Evolutionary conservation across 1,140 invertebrate species (phyloP).

Genomic region (Cephus cinctus): DNA sequence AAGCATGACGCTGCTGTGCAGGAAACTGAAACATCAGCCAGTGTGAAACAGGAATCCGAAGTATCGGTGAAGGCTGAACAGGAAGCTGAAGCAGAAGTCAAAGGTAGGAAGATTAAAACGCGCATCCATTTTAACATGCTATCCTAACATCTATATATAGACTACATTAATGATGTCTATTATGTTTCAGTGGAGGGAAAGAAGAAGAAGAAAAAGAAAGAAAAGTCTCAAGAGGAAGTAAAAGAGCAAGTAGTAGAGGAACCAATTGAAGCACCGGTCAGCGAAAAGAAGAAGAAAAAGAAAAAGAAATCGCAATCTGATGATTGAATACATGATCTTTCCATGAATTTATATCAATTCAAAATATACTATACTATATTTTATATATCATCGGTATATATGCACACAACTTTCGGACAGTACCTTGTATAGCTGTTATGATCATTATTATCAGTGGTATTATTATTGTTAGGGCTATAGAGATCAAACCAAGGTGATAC

Average conservation of each 20-base stretch:
- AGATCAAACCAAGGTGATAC: too few species aligned
- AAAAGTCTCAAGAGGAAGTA: conserved; percentile 15
- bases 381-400: too few species aligned
- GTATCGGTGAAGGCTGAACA: too few species aligned
- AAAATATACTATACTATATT: conserved; percentile 3
- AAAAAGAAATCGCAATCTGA: conserved; percentile 38
- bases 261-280: conserved; percentile 15
- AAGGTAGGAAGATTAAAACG: conserved; percentile 13
- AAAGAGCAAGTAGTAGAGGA: conserved; percentile 15
- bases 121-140: not conserved
- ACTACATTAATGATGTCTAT: not conserved
- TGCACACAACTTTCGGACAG: too few species aligned
- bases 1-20: conserved; percentile 33
- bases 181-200: conserved; percentile 9
- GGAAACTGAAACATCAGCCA: conserved; percentile 19
- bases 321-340: conserved; percentile 32
- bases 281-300: conserved; percentile 47
- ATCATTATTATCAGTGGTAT: too few species aligned
- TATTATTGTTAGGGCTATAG: too few species aligned
- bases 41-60: conserved; percentile 22
- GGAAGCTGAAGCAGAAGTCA: conserved; percentile 31
- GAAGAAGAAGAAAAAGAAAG: conserved; percentile 23
- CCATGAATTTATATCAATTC: too few species aligned
- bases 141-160: not conserved
- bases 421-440: too few species aligned